These are phyloP conservation scores for Onychostruthus taczanowskii DNA, from an alignment of 2,113 vertebrate genomes.

Conservation along the genomic window DNA sequence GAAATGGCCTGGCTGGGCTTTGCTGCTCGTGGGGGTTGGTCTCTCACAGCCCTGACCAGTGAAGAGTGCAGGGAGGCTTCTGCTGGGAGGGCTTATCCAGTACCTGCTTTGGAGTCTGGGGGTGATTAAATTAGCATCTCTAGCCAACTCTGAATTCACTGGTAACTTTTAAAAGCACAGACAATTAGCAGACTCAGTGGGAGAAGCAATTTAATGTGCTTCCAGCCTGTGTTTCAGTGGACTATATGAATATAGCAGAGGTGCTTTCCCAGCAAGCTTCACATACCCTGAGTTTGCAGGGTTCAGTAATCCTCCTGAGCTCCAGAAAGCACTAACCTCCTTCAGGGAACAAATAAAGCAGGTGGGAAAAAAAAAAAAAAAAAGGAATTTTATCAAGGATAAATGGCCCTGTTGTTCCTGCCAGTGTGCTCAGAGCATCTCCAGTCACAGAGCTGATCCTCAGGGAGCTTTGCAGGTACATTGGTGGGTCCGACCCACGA, in stretches of 20 bases:
- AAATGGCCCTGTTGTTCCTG: neutral
- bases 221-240: neutral
- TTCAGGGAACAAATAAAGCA: neutral
- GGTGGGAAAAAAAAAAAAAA: neutral
- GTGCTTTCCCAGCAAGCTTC: neutral
- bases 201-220: constrained; percentile 20
- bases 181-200: constrained; percentile 42
- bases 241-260: neutral
- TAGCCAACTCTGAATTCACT: neutral
- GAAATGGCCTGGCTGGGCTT: neutral
- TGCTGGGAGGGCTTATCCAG: neutral
- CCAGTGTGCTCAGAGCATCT: neutral
- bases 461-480: neutral
- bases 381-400: neutral
- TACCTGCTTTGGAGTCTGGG: neutral
- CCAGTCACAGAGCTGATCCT: neutral
- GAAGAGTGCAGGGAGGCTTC: neutral
- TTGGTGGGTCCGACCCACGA: neutral
- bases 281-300: neutral
- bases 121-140: neutral
- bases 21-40: neutral
- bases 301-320: neutral
- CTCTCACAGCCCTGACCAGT: neutral
- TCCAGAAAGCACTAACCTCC: neutral
- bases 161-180: constrained; percentile 35